Percentiles rank a stretch among this genome's conserved stretches.
Evolutionary conservation across 2,113 vertebrate genomes (phyloP).

Genomic region (Toxotes chatareus): DNA sequence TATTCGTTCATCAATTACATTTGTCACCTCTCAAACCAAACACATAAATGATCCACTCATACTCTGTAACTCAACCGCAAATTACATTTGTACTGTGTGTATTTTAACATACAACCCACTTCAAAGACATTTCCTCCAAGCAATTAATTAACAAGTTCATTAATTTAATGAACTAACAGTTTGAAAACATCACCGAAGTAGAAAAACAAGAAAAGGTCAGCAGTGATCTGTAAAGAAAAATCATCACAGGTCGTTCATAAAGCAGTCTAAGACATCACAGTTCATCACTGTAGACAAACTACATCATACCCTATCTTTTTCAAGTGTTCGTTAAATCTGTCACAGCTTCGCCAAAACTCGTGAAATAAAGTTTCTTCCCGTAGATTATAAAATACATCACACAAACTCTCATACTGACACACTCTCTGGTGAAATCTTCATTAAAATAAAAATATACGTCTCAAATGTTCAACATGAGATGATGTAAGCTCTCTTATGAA

Average conservation of each 20-base stretch:
- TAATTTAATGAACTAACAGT: constrained; percentile 74
- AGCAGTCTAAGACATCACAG: constrained; percentile 68
- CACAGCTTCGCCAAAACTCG: constrained; percentile 37
- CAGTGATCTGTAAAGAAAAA: constrained; percentile 15
- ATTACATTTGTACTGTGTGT: not conserved
- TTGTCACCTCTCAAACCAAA: constrained; percentile 6
- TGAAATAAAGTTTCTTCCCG: constrained; percentile 1
- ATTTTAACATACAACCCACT: constrained; percentile 18
- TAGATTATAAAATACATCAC: not conserved
- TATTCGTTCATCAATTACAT: constrained; percentile 7
- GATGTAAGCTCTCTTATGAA: not conserved
- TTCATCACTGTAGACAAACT: constrained; percentile 24
- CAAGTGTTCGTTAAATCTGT: constrained; percentile 46
- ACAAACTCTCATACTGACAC: not conserved
- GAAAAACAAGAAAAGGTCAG: constrained; percentile 56
- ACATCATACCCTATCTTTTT: not conserved
- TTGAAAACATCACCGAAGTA: constrained; percentile 68
- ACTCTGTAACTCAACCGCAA: not conserved
- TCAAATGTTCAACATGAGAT: constrained; percentile 41
- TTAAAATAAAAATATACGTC: constrained; percentile 28
- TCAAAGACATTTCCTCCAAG: constrained; percentile 47
- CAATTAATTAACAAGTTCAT: constrained; percentile 67
- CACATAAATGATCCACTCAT: constrained; percentile 10
- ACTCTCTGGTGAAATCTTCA: not conserved
- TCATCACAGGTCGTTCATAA: constrained; percentile 22